Base-by-base conservation (phyloP, 1,140 invertebrate species). In the Caenorhabditis latens region DNA sequence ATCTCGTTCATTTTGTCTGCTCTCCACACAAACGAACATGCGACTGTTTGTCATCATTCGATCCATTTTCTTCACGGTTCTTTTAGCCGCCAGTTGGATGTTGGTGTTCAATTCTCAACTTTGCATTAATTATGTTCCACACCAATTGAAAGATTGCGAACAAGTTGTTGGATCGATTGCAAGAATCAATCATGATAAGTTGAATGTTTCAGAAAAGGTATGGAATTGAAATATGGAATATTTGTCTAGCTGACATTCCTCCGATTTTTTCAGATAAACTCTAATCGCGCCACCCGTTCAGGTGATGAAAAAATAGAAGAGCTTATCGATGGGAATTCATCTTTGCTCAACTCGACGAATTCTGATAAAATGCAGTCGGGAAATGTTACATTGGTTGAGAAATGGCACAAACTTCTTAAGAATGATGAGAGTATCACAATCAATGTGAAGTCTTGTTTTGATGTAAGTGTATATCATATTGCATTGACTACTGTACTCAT, bases 371-470 rank as follows among this genome's bases (percentile, higher is more conserved):
- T 32, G 32, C 32, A 32, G 24, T 11, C 14, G 11, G 71, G 53
- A 53, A 79, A 50, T 50, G 11, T 43, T 4, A 79, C 65, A 4
- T 19, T 43, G 7, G 46, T 50, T 24, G 71, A 79, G 2, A 24
- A 79, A 21, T 79, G 71, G 71, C 21, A 79, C 24, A 11, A 16
- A 3, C 7, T 50, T 21, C 2, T 21, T 11, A 19, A 5, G 7
- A 50, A 53, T 2, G 71, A 53, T 50, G 71, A 79, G 40, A 13
- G 8, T 3, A 50, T 79, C 5, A 43, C 71, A 14, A 21, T 79
- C 46, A 79, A 79, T 79, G 43, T 24, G 71, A 79, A 79, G 46
- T 53, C 71, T 24, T 79, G 71, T 79, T 79, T 79, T 50, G 43
- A 50, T 11, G 71, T 79, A 19, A 79, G 71, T 50, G 14, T 24